Evolutionary conservation across 2,888 invertebrate genomes (phyloP).

Genomic region (Drosophila lacicola): DNA sequence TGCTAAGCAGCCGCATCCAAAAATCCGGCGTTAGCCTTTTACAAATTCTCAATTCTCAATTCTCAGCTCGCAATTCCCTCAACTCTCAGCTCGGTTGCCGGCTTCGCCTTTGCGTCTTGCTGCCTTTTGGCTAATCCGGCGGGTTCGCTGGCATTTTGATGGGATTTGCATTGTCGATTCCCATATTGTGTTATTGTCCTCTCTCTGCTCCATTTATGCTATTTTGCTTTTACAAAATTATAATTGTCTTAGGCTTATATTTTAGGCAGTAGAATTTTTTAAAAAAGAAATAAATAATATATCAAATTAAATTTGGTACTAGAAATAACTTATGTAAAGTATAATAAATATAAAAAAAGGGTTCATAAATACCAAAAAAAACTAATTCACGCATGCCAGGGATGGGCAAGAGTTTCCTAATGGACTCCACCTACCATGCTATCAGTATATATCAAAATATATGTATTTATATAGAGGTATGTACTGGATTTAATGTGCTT

Average conservation of each 20-base stretch:
- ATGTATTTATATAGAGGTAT: not conserved
- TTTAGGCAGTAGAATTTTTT: not conserved
- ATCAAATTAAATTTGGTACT: not conserved
- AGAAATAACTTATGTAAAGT: no score
- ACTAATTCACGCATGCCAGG: not conserved
- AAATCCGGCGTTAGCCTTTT: constrained; percentile 59
- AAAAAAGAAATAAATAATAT: not conserved
- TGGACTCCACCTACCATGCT: not conserved
- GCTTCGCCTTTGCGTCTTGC: constrained; percentile 19
- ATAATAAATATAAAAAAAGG: no score
- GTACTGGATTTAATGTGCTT: constrained; percentile 34
- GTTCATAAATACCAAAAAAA: no score
- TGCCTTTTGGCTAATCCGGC: constrained; percentile 42
- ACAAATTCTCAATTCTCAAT: constrained; percentile 2
- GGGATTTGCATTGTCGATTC: constrained; percentile 50
- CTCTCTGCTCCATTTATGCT: constrained; percentile 35
- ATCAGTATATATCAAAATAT: not conserved
- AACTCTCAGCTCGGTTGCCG: not conserved
- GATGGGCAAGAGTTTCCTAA: not conserved
- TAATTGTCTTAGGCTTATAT: constrained; percentile 55
- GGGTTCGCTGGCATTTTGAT: constrained; percentile 37
- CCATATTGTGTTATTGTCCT: constrained; percentile 37
- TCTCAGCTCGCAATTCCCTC: constrained; percentile 1
- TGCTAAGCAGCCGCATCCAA: constrained; percentile 56
- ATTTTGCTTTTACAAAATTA: constrained; percentile 54